Evolutionary conservation across 2,113 vertebrate species (phyloP).

Genomic region (Edolisoma coerulescens): DNA sequence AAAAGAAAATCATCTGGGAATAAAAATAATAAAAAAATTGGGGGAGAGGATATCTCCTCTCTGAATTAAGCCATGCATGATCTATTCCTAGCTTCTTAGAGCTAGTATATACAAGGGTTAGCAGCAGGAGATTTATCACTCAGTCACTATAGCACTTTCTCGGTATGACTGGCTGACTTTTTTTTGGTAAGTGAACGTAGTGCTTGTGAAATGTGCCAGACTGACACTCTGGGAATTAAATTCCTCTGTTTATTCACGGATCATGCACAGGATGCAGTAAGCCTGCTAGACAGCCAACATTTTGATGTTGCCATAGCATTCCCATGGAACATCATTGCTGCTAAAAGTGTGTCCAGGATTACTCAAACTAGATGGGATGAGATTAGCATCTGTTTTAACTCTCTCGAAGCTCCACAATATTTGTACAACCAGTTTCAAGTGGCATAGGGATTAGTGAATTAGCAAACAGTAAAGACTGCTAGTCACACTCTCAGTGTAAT

Average conservation of each 20-base stretch:
- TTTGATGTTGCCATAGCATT: slow-evolving; percentile 59
- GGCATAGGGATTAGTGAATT: not conserved
- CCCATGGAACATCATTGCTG: not conserved
- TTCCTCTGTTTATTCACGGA: slow-evolving; percentile 51
- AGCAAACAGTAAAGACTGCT: not conserved
- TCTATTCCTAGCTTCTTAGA: not conserved
- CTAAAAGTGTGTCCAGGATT: slow-evolving; percentile 4
- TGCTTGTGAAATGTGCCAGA: slow-evolving; percentile 57
- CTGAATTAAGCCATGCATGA: not conserved
- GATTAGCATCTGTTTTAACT: not conserved
- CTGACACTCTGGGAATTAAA: slow-evolving; percentile 41
- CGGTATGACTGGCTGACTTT: not conserved
- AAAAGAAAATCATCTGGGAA: not conserved
- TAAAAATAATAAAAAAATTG: not conserved
- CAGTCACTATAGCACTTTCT: not conserved
- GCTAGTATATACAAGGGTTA: not conserved
- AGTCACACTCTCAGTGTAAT: not conserved
- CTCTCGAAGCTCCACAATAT: not conserved
- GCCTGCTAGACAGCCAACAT: slow-evolving; percentile 39
- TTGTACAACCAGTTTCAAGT: not conserved
- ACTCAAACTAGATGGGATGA: not conserved
- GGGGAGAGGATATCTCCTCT: not conserved
- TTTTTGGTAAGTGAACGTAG: not conserved
- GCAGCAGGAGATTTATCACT: not conserved
- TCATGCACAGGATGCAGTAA: slow-evolving; percentile 50